A percentile compares a stretch with the other conserved stretches of the same genome.
phyloP scores from a whole-genome alignment of 2,113 vertebrate genomes.

The Neofelis nebulosa region DNA sequence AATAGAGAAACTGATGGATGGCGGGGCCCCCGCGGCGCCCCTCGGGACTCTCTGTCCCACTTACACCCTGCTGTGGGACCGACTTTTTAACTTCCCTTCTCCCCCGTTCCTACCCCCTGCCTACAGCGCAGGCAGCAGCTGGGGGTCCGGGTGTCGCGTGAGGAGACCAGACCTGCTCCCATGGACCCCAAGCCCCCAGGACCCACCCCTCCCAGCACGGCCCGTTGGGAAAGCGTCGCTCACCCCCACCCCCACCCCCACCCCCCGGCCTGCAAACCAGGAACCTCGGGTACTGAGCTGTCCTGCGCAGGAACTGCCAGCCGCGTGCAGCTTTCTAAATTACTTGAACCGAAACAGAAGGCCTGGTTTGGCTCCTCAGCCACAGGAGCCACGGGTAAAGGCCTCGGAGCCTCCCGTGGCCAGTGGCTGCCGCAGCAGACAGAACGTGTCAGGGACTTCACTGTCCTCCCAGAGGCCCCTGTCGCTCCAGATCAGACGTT shows the following conservation, averaged over 20 bases:
- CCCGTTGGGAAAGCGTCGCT: too few relatives aligned
- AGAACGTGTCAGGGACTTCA: not conserved
- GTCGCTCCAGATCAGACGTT: not conserved
- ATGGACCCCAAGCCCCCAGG: not conserved
- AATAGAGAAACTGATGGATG: not conserved
- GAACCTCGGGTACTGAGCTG: fast-evolving
- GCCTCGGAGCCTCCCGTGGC: not conserved
- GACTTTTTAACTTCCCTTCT: too few relatives aligned
- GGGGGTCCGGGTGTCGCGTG: fast-evolving
- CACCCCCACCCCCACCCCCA: too few relatives aligned
- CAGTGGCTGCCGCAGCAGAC: fast-evolving
- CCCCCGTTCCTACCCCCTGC: too few relatives aligned
- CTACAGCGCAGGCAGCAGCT: not conserved
- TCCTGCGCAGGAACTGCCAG: not conserved
- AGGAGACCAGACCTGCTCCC: not conserved
- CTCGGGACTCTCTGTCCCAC: not conserved
- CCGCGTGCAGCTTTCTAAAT: too few relatives aligned
- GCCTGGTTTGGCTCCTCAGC: not conserved
- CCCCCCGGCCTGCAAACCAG: not conserved
- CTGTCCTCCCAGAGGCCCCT: not conserved
- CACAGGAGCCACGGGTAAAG: not conserved
- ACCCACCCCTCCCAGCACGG: not conserved
- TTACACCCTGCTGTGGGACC: not conserved
- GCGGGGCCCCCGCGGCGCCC: not conserved
- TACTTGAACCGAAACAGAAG: fast-evolving